phyloP scores from a whole-genome alignment of 2,113 vertebrate genomes.

The Anas platyrhynchos region DNA sequence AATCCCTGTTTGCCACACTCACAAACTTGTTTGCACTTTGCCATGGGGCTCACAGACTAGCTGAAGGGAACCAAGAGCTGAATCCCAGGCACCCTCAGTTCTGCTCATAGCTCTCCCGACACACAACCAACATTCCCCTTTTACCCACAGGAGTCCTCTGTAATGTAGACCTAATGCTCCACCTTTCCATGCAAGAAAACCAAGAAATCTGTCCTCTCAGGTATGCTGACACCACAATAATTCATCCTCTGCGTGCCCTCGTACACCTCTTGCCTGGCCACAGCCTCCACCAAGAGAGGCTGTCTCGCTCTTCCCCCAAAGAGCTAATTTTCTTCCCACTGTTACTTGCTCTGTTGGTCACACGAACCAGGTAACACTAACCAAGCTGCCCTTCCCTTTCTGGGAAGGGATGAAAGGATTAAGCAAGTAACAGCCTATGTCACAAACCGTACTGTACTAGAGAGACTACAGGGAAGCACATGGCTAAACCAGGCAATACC shows the following conservation, averaged over 20 bases:
- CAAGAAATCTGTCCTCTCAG: not conserved
- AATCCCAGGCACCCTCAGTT: not conserved
- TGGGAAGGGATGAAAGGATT: not conserved
- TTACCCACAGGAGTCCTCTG: not conserved
- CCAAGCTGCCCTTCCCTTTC: not conserved
- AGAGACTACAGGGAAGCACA: not conserved
- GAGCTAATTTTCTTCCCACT: not conserved
- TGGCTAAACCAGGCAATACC: not conserved
- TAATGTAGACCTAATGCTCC: not conserved
- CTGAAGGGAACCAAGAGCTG: not conserved
- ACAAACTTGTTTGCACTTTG: not conserved
- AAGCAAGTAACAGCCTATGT: not conserved
- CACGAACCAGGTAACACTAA: not conserved
- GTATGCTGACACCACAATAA: not conserved
- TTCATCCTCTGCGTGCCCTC: fast-evolving
- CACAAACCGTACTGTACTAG: not conserved
- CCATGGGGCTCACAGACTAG: not conserved
- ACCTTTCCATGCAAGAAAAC: not conserved
- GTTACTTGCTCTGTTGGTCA: not conserved
- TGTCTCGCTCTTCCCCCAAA: not conserved
- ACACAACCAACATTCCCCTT: not conserved
- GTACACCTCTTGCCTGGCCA: not conserved
- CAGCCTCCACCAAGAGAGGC: fast-evolving
- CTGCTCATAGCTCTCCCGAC: not conserved
- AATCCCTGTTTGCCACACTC: not conserved